A percentile compares a stretch with the other conserved stretches of the same genome.
phyloP scores from a whole-genome alignment of 1,140 invertebrate species.

The Cyclina sinensis region DNA sequence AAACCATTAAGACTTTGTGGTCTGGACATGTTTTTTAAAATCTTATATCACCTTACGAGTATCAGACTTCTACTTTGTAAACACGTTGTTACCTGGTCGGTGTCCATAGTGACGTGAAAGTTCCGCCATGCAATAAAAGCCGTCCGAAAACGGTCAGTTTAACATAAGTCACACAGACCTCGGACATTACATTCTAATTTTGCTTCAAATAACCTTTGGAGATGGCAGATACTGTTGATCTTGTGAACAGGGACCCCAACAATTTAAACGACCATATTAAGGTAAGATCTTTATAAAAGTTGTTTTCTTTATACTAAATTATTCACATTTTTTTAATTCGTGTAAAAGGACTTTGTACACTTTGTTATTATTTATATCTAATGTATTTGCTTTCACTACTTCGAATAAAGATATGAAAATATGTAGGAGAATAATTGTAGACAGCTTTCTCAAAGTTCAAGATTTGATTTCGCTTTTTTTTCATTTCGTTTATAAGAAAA shows the following conservation, averaged over 20 bases:
- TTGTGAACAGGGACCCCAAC: constrained; percentile 47
- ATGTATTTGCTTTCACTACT: no score
- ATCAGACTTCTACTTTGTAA: background rate
- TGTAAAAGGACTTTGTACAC: background rate
- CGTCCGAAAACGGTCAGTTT: background rate
- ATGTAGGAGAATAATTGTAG: no score
- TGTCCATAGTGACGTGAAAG: background rate
- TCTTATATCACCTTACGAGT: background rate
- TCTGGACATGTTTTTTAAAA: background rate
- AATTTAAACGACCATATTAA: constrained; percentile 37
- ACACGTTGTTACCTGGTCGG: constrained; percentile 6
- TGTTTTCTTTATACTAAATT: no score
- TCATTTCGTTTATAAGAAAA: no score
- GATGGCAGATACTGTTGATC: background rate
- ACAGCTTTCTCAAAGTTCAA: no score
- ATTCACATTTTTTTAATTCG: no score
- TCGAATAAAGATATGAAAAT: no score
- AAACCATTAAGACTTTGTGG: background rate
- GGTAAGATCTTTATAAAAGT: constrained; percentile 8
- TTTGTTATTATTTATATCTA: background rate
- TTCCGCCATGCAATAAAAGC: background rate
- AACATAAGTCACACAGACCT: background rate
- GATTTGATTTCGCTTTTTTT: no score
- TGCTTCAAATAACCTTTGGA: no score
- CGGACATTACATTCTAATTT: background rate